Percentiles rank a stretch among this genome's conserved stretches.
phyloP scores from a whole-genome alignment of 2,113 vertebrate species.

The Machaerirhynchus nigripectus region DNA sequence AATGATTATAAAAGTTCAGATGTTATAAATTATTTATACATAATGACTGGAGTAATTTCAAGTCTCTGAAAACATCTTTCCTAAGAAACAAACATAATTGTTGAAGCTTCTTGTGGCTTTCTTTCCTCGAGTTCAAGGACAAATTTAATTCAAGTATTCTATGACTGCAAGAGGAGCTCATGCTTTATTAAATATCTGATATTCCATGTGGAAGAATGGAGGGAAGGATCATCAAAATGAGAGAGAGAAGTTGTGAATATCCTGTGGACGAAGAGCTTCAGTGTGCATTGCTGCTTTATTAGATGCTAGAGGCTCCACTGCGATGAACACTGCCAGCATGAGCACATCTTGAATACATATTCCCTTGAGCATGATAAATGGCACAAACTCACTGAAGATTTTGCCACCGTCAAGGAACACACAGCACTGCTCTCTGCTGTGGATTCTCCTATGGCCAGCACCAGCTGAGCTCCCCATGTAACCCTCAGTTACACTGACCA shows the following conservation, averaged over 20 bases:
- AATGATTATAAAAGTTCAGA: not conserved
- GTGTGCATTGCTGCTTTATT: not conserved
- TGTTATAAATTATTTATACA: not conserved
- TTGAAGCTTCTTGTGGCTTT: not conserved
- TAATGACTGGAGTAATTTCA: not conserved
- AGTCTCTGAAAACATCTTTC: not conserved
- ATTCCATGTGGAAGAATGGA: not conserved
- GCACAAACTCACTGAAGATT: not conserved
- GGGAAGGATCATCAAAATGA: not conserved
- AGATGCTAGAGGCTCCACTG: not conserved
- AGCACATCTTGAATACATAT: not conserved
- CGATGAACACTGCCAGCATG: rapidly evolving
- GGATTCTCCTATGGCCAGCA: not conserved
- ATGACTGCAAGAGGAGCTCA: not conserved
- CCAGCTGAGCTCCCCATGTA: rapidly evolving
- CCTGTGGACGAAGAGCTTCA: not conserved
- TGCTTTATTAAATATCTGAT: not conserved
- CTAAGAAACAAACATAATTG: not conserved
- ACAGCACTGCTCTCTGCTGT: not conserved
- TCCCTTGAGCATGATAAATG: not conserved
- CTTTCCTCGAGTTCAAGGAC: not conserved
- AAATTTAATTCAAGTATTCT: not conserved
- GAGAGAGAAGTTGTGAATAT: not conserved
- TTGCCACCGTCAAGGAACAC: not conserved
- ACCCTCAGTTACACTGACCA: rapidly evolving